A percentile compares a stretch with the other conserved stretches of the same genome.
Evolutionary conservation across 1,140 invertebrate genomes (phyloP).

Genomic region (Trinorchestia longiramus): DNA sequence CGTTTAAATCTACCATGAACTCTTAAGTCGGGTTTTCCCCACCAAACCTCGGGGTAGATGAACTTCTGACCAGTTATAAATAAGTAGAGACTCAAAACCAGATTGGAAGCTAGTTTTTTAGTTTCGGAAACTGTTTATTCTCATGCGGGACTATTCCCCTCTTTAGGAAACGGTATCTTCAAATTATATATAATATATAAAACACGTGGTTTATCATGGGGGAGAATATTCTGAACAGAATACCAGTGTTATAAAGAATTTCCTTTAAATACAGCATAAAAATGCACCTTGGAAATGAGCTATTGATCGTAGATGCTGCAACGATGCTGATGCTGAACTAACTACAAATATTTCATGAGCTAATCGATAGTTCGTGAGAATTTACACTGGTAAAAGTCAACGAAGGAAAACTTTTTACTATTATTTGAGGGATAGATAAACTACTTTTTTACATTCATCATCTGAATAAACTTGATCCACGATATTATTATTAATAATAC

Average conservation of each 20-base stretch:
- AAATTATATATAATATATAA: background rate
- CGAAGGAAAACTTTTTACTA: background rate
- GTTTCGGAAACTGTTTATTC: background rate
- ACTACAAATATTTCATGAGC: background rate
- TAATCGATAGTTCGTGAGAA: background rate
- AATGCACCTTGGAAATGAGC: background rate
- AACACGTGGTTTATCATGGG: no score
- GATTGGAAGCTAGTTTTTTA: background rate
- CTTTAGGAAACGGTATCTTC: background rate
- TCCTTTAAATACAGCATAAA: background rate
- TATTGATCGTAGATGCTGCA: background rate
- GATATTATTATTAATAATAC: background rate
- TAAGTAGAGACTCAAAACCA: background rate
- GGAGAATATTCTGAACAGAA: background rate
- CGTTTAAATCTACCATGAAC: slow-evolving; percentile 6
- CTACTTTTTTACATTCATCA: background rate
- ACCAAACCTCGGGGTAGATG: background rate
- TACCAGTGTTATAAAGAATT: background rate
- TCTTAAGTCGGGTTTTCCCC: background rate
- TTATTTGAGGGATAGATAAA: background rate
- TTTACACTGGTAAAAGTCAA: background rate
- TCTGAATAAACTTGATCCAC: background rate
- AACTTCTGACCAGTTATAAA: background rate
- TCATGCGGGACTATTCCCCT: background rate
- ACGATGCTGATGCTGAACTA: no score